Evolutionary conservation across 2,888 invertebrate species (phyloP).

Genomic region (Lottia scabra): DNA sequence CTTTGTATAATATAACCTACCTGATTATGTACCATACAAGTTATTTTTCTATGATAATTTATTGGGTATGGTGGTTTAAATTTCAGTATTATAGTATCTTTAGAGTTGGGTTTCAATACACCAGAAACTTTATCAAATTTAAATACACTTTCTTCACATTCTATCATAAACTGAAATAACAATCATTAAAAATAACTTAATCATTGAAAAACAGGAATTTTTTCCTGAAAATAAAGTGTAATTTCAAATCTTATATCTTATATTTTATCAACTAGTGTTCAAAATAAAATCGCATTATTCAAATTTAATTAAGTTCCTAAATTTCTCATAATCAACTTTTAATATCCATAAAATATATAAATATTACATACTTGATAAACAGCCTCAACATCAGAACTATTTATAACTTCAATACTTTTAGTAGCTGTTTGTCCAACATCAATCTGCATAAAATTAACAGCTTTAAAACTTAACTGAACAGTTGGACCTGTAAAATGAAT

Average conservation of each 20-base stretch:
- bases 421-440: conserved; percentile 55
- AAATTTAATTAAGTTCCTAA: no score
- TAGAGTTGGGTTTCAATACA: conserved; percentile 52
- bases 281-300: no score
- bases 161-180: conserved; percentile 63
- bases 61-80: conserved; percentile 64
- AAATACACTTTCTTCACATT: conserved; percentile 66
- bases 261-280: no score
- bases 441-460: conserved; percentile 62
- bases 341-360: no score
- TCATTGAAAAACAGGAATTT: no score
- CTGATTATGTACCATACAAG: conserved; percentile 67
- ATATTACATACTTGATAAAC: conserved; percentile 56
- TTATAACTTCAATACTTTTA: conserved; percentile 59
- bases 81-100: conserved; percentile 52
- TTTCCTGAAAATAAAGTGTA: no score
- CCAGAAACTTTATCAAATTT: conserved; percentile 57
- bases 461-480: conserved; percentile 52
- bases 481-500: conserved; percentile 52
- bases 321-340: no score
- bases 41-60: conserved; percentile 64
- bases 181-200: neutral
- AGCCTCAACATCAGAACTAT: conserved; percentile 61
- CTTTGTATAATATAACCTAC: conserved; percentile 33
- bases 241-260: no score